phyloP scores from a whole-genome alignment of 2,888 invertebrate genomes.

The Tuta absoluta region DNA sequence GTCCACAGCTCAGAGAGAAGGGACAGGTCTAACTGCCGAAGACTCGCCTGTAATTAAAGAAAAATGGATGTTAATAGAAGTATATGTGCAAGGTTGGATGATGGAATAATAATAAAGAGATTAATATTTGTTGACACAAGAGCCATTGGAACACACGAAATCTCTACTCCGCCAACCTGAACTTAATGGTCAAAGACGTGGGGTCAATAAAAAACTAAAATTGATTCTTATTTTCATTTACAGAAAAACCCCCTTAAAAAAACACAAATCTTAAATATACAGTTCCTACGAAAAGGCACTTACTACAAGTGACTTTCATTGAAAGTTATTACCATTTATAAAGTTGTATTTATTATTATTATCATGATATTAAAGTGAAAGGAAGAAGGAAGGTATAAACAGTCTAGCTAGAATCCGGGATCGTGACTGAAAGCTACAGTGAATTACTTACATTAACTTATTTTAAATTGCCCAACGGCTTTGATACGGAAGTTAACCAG shows the following conservation, averaged over 20 bases:
- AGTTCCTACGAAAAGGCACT: too few relatives aligned
- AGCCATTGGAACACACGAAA: too few relatives aligned
- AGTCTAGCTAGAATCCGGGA: background rate
- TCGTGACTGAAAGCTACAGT: slow-evolving; percentile 15
- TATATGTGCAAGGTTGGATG: background rate
- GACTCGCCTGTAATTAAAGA: slow-evolving; percentile 86
- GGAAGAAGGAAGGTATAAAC: background rate
- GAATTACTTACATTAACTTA: background rate
- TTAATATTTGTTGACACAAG: too few relatives aligned
- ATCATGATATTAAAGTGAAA: slow-evolving; percentile 17
- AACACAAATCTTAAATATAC: too few relatives aligned
- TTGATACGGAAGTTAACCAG: background rate
- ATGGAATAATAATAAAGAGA: background rate
- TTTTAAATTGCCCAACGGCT: slow-evolving; percentile 5
- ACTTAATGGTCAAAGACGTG: too few relatives aligned
- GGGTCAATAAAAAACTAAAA: too few relatives aligned
- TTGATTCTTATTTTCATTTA: too few relatives aligned
- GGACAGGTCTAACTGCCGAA: slow-evolving; percentile 93
- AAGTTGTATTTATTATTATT: background rate
- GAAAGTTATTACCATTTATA: background rate
- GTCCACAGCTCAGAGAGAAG: slow-evolving; percentile 95
- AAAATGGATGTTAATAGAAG: slow-evolving; percentile 31
- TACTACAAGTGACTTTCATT: too few relatives aligned
- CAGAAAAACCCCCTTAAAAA: too few relatives aligned
- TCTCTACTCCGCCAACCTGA: too few relatives aligned